phyloP scores from a whole-genome alignment of 1,140 invertebrate genomes.

The Druon quercuslanigerum region DNA sequence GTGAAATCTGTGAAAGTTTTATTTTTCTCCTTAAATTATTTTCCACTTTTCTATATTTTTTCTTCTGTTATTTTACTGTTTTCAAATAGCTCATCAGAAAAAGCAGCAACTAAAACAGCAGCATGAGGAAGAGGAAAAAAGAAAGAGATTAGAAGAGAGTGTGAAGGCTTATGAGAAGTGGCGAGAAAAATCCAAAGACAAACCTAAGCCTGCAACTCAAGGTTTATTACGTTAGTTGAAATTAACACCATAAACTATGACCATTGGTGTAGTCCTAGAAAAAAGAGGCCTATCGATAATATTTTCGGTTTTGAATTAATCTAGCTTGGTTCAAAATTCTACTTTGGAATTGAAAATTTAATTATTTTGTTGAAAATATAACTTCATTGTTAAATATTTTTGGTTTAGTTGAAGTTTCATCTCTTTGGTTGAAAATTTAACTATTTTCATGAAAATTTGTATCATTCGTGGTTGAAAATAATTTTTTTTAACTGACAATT shows the following conservation, averaged over 20 bases:
- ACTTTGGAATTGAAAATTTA: no score
- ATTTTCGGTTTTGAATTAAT: no score
- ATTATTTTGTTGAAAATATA: no score
- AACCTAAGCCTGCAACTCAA: slow-evolving; percentile 68
- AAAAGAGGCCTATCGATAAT: no score
- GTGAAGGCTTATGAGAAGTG: slow-evolving; percentile 66
- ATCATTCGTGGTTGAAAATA: no score
- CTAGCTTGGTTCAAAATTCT: no score
- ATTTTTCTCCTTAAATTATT: slow-evolving; percentile 17
- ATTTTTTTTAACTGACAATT: no score
- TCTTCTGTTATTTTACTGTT: background rate
- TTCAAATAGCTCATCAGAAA: slow-evolving; percentile 46
- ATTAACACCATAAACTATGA: slow-evolving; percentile 4
- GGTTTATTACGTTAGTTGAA: slow-evolving; percentile 67
- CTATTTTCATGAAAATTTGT: no score
- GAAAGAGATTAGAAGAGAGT: slow-evolving; percentile 56
- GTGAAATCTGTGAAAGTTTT: background rate
- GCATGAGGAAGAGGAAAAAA: slow-evolving; percentile 52
- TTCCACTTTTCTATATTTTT: background rate
- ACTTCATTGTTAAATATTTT: no score
- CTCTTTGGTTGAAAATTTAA: no score
- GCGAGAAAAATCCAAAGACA: slow-evolving; percentile 64
- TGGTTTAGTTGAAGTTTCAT: no score
- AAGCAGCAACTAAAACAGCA: slow-evolving; percentile 52
- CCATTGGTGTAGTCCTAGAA: no score